Percentiles rank a stretch among this genome's conserved stretches.
Evolutionary conservation across 2,797 vertebrate species (phyloP).

Genomic region (Carapus acus): DNA sequence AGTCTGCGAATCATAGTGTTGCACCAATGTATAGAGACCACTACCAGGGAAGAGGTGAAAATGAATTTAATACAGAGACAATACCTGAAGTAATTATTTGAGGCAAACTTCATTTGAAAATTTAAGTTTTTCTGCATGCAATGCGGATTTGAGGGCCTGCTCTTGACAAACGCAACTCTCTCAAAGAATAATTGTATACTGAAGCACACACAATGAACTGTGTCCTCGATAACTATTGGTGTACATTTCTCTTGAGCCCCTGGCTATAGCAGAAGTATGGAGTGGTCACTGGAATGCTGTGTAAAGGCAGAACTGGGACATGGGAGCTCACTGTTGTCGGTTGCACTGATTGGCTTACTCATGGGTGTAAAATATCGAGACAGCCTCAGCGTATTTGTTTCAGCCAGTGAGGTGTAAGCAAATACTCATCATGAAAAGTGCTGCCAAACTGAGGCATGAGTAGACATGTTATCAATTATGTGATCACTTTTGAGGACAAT

Average conservation of each 20-base stretch:
- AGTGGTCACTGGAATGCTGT: slow-evolving; percentile 28
- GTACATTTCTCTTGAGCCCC: slow-evolving; percentile 40
- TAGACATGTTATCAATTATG: slow-evolving; percentile 44
- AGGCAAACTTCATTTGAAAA: slow-evolving; percentile 58
- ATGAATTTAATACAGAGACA: slow-evolving; percentile 52
- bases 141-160: slow-evolving; percentile 48
- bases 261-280: slow-evolving; percentile 53
- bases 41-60: slow-evolving; percentile 49
- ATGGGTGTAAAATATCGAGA: slow-evolving; percentile 42
- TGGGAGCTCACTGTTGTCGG: slow-evolving; percentile 55
- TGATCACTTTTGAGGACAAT: slow-evolving; percentile 32
- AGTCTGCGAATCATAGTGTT: slow-evolving; percentile 48
- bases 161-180: slow-evolving; percentile 50
- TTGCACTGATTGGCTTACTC: slow-evolving; percentile 24
- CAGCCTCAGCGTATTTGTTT: slow-evolving; percentile 23
- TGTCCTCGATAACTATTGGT: slow-evolving; percentile 32
- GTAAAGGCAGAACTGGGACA: slow-evolving; percentile 32
- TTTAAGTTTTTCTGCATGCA: slow-evolving; percentile 46
- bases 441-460: slow-evolving; percentile 33
- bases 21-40: slow-evolving; percentile 45
- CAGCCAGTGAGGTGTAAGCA: slow-evolving; percentile 39
- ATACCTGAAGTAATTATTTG: slow-evolving; percentile 57
- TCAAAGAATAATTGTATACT: slow-evolving; percentile 50
- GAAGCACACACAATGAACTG: slow-evolving; percentile 40
- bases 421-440: slow-evolving; percentile 56